Conservation (phyloP, 2,888 invertebrate species). For the Leptura quadrifasciata region DNA sequence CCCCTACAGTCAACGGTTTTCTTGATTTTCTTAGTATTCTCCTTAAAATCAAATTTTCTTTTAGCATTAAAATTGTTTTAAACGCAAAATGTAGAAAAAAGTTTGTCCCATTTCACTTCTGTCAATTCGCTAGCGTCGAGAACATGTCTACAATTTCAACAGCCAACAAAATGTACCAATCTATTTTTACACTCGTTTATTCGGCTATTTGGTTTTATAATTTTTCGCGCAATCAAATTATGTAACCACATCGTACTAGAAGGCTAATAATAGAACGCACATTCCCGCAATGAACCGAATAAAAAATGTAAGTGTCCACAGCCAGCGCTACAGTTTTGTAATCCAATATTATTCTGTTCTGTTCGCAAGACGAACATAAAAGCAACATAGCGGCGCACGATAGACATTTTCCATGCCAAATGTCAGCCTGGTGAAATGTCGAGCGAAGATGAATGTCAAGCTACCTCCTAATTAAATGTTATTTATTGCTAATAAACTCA, state of each 20-base stretch:
- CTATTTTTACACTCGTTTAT: constrained; percentile 30
- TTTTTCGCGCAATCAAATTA: constrained; percentile 30
- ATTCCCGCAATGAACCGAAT: not conserved
- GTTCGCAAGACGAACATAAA: not conserved
- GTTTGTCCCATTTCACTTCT: not conserved
- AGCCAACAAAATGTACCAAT: not conserved
- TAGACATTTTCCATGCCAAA: no score
- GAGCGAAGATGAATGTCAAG: no score
- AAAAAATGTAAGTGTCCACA: not conserved
- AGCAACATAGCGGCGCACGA: not conserved
- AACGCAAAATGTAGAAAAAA: no score
- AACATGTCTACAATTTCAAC: not conserved
- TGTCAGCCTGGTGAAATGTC: no score
- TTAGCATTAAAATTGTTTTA: no score
- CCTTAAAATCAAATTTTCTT: no score
- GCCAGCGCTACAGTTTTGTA: not conserved
- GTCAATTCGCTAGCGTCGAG: not conserved
- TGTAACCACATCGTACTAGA: constrained; percentile 27
- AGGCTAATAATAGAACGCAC: constrained; percentile 23
- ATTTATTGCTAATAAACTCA: no score
- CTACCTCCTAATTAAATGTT: no score
- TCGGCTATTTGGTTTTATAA: constrained; percentile 7
- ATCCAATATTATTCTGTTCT: not conserved
- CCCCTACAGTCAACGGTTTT: no score
- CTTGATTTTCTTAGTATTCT: no score